These are phyloP conservation scores for Tragulus kanchil DNA, from an alignment of 2,113 vertebrate genomes.

Conservation along the genomic window DNA sequence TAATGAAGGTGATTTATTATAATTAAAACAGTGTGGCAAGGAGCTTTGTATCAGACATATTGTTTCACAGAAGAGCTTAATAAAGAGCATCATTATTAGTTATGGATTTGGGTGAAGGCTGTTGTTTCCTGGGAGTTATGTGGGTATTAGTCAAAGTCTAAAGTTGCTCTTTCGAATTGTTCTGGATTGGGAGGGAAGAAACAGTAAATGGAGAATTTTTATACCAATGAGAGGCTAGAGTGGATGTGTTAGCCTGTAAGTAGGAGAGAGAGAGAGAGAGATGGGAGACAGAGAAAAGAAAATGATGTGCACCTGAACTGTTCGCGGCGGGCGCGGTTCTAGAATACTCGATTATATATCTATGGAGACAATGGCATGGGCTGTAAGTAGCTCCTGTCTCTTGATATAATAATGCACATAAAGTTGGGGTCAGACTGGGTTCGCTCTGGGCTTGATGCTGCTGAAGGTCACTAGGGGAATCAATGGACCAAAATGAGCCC, in stretches of 20 bases:
- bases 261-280: slow-evolving; percentile 48
- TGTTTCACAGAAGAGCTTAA: slow-evolving; percentile 88
- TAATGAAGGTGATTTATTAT: slow-evolving; percentile 92
- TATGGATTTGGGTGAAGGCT: slow-evolving; percentile 88
- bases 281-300: slow-evolving; percentile 82
- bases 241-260: not conserved
- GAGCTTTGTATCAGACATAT: slow-evolving; percentile 87
- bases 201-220: slow-evolving; percentile 85
- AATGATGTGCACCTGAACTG: slow-evolving; percentile 86
- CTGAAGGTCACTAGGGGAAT: slow-evolving; percentile 95
- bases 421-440: slow-evolving; percentile 96
- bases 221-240: slow-evolving; percentile 59
- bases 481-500: slow-evolving; percentile 92
- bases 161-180: slow-evolving; percentile 87
- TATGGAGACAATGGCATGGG: slow-evolving; percentile 89
- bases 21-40: slow-evolving; percentile 88
- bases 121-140: slow-evolving; percentile 86
- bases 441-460: slow-evolving; percentile 94
- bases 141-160: slow-evolving; percentile 87
- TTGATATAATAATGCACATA: slow-evolving; percentile 92
- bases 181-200: slow-evolving; percentile 73
- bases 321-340: slow-evolving; percentile 88
- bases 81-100: slow-evolving; percentile 90
- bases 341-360: slow-evolving; percentile 91
- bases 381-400: slow-evolving; percentile 91